phyloP scores from a whole-genome alignment of 2,797 vertebrate species.

The Allobates femoralis region DNA sequence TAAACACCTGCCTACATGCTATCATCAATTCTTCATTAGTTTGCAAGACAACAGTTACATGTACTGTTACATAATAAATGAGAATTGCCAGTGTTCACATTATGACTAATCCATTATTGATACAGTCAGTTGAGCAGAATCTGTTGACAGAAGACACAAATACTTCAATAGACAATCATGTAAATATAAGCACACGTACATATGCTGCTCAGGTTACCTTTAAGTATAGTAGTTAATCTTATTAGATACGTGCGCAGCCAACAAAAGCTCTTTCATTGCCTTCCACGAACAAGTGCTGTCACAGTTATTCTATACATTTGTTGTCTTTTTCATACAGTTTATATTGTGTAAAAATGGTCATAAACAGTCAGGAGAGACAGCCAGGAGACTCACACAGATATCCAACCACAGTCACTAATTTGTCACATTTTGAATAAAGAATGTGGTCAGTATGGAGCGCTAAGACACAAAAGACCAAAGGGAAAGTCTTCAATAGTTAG shows the following conservation, averaged over 20 bases:
- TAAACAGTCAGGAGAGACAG: too few relatives aligned
- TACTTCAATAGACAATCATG: constrained; percentile 62
- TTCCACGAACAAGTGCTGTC: not conserved
- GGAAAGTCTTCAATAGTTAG: too few relatives aligned
- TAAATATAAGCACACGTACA: constrained; percentile 47
- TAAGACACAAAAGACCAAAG: too few relatives aligned
- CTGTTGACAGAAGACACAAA: constrained; percentile 67
- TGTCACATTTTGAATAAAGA: too few relatives aligned
- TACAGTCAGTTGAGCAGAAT: constrained; percentile 68
- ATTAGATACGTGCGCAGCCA: not conserved
- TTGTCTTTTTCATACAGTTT: not conserved
- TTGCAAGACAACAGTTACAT: constrained; percentile 78
- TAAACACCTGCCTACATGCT: constrained; percentile 81
- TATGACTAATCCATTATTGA: constrained; percentile 70
- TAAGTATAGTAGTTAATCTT: not conserved
- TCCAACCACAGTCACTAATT: too few relatives aligned
- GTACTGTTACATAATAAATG: constrained; percentile 78
- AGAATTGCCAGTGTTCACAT: constrained; percentile 70
- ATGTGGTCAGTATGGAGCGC: too few relatives aligned
- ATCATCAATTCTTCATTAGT: constrained; percentile 80
- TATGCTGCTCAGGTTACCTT: constrained; percentile 13
- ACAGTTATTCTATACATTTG: not conserved
- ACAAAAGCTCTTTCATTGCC: not conserved
- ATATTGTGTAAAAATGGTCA: too few relatives aligned
- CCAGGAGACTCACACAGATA: too few relatives aligned